A percentile compares a stretch with the other conserved stretches of the same genome.
Evolutionary conservation across 2,113 vertebrate genomes (phyloP).

Genomic region (Nyctereutes procyonoides): DNA sequence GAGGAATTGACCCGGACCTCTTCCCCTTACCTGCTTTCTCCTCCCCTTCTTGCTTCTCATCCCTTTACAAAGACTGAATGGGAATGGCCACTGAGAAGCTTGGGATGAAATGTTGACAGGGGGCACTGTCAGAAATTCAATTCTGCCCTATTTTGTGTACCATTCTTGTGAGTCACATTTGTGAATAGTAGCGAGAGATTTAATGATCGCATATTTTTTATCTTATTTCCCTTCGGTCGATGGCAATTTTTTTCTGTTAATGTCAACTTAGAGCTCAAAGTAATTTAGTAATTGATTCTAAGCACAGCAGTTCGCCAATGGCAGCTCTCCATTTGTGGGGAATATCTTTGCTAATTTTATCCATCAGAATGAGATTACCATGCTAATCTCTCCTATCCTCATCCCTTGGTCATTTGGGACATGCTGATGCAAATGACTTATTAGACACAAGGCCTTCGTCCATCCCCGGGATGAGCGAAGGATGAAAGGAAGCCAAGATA

Average conservation of each 20-base stretch:
- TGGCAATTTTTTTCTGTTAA: constrained; percentile 99
- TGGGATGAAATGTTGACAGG: constrained; percentile 99
- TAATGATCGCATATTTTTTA: constrained; percentile 99
- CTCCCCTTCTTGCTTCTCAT: constrained; percentile 43
- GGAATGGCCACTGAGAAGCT: constrained; percentile 79
- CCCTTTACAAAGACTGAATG: background rate
- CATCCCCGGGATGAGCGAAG: constrained; percentile 65
- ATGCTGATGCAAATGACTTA: constrained; percentile 90
- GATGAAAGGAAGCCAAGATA: constrained; percentile 74
- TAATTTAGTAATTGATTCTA: constrained; percentile 99
- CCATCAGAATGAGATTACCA: constrained; percentile 99
- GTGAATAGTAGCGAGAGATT: constrained; percentile 99
- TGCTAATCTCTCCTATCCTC: constrained; percentile 95
- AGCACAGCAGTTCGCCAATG: constrained; percentile 94
- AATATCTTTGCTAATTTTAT: constrained; percentile 99
- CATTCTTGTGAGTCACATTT: constrained; percentile 98
- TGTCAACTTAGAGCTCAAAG: constrained; percentile 99
- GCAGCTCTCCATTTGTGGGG: constrained; percentile 94
- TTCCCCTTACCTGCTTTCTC: background rate
- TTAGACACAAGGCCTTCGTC: constrained; percentile 88
- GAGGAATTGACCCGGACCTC: background rate
- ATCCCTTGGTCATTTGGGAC: constrained; percentile 94
- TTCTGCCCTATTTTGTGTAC: constrained; percentile 98
- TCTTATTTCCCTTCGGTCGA: constrained; percentile 98
- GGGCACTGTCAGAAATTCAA: constrained; percentile 99